Evolutionary conservation across 2,888 invertebrate genomes (phyloP).

Genomic region (Drosophila multiciliata): DNA sequence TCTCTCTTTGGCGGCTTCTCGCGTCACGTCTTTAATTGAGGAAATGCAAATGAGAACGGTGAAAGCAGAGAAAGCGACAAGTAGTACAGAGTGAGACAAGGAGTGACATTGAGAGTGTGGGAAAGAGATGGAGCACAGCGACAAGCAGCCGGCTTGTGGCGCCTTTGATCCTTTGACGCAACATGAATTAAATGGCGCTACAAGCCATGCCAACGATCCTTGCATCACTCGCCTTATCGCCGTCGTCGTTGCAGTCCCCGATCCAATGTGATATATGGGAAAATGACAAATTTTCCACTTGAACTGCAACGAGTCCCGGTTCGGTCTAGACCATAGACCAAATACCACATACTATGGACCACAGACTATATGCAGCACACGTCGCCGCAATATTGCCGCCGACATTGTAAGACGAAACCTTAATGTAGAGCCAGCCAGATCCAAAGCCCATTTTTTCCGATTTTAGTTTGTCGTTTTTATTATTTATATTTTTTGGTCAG

Average conservation of each 20-base stretch:
- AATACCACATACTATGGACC: background rate
- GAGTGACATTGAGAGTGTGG: conserved; percentile 9
- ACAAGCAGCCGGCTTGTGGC: conserved; percentile 62
- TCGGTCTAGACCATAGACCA: conserved; percentile 19
- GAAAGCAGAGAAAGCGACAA: conserved; percentile 54
- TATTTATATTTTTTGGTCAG: conserved; percentile 57
- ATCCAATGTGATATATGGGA: conserved; percentile 69
- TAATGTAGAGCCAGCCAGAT: conserved; percentile 50
- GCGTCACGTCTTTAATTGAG: conserved; percentile 50
- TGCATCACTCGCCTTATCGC: conserved; percentile 63
- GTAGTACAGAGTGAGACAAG: conserved; percentile 7
- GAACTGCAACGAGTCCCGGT: conserved; percentile 35
- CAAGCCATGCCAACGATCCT: conserved; percentile 49
- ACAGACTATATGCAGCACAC: conserved; percentile 40
- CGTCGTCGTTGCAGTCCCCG: conserved; percentile 11
- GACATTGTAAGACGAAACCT: conserved; percentile 70
- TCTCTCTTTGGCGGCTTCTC: conserved; percentile 68
- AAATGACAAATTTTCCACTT: conserved; percentile 81
- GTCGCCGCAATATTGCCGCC: conserved; percentile 72
- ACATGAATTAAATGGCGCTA: conserved; percentile 75
- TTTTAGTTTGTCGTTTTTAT: conserved; percentile 4
- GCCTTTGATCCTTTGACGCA: conserved; percentile 83
- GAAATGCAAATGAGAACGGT: conserved; percentile 73
- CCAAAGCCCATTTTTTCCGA: conserved; percentile 16
- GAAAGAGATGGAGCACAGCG: conserved; percentile 28